These are phyloP conservation scores for Cataglyphis livida DNA, from an alignment of 2,888 invertebrate species.

Conservation along the genomic window DNA sequence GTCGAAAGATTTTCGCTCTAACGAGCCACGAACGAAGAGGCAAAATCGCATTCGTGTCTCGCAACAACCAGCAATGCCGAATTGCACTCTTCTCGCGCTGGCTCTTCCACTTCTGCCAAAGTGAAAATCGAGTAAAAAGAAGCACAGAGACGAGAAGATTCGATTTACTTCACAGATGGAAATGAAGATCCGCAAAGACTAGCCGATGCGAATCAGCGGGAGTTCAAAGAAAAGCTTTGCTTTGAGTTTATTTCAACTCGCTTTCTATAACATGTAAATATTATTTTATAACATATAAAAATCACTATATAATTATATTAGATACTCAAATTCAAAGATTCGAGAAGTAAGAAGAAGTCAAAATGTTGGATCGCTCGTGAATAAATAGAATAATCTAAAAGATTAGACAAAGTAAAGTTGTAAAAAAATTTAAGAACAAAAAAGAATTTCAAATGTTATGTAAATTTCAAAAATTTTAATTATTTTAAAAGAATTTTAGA, in stretches of 20 bases:
- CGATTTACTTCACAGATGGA: conserved; percentile 69
- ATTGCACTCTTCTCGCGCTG: conserved; percentile 40
- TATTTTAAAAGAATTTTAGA: not conserved
- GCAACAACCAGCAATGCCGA: conserved; percentile 43
- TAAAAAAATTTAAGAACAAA: not conserved
- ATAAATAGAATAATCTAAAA: not conserved
- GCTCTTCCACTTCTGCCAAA: conserved; percentile 51
- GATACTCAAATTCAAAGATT: not conserved
- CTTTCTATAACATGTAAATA: not conserved
- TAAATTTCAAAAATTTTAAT: not conserved
- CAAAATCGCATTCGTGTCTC: conserved; percentile 43
- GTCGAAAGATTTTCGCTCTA: conserved; percentile 52
- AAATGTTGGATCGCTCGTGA: not conserved
- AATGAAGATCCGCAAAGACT: conserved; percentile 65
- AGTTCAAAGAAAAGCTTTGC: conserved; percentile 20
- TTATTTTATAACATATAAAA: not conserved
- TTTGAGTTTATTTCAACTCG: not conserved
- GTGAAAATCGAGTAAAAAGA: conserved; percentile 64
- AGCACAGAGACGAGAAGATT: conserved; percentile 58
- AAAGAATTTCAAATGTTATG: not conserved
- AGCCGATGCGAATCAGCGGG: conserved; percentile 15
- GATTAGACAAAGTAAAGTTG: not conserved
- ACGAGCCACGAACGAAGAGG: conserved; percentile 49
- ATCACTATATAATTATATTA: not conserved
- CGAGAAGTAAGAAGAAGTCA: not conserved